Conservation (phyloP, 2,888 invertebrate species). For the Cryptocephalus primarius region DNA sequence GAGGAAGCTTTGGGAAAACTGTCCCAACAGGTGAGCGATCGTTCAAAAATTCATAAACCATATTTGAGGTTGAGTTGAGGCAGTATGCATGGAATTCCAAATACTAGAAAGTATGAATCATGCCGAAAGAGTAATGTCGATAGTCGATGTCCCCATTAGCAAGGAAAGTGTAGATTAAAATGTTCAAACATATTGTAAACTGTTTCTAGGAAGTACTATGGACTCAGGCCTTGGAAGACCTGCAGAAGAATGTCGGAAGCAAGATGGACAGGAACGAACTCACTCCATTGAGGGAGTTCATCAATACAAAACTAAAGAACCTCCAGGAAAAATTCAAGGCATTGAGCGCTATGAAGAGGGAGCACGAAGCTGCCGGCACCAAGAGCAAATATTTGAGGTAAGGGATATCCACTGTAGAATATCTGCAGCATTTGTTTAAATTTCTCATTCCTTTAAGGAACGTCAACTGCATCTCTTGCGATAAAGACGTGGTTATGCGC, state of each 20-base stretch:
- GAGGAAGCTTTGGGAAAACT: conserved; percentile 54
- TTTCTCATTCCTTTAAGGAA: conserved; percentile 38
- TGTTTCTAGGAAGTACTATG: conserved; percentile 46
- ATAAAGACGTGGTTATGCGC: conserved; percentile 61
- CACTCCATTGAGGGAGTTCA: conserved; percentile 51
- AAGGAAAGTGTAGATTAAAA: too few species aligned
- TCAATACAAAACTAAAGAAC: conserved; percentile 47
- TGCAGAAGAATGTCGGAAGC: conserved; percentile 54
- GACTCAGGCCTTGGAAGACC: conserved; percentile 54
- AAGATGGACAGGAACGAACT: conserved; percentile 56
- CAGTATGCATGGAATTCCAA: neutral
- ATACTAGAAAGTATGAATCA: too few species aligned
- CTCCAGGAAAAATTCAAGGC: conserved; percentile 52
- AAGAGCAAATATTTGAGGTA: conserved; percentile 53
- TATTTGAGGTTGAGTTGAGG: conserved; percentile 5
- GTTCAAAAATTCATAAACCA: too few species aligned
- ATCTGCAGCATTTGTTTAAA: neutral
- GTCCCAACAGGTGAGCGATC: conserved; percentile 47
- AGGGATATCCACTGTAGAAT: neutral
- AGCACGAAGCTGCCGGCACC: conserved; percentile 63
- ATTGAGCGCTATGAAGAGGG: conserved; percentile 46
- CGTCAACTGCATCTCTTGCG: conserved; percentile 67
- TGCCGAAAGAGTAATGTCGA: too few species aligned
- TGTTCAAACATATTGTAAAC: too few species aligned
- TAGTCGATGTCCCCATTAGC: too few species aligned